A percentile compares a stretch with the other conserved stretches of the same genome.
Conservation (phyloP, 2,888 invertebrate species). For the Zhuqinia jingwanae region DNA sequence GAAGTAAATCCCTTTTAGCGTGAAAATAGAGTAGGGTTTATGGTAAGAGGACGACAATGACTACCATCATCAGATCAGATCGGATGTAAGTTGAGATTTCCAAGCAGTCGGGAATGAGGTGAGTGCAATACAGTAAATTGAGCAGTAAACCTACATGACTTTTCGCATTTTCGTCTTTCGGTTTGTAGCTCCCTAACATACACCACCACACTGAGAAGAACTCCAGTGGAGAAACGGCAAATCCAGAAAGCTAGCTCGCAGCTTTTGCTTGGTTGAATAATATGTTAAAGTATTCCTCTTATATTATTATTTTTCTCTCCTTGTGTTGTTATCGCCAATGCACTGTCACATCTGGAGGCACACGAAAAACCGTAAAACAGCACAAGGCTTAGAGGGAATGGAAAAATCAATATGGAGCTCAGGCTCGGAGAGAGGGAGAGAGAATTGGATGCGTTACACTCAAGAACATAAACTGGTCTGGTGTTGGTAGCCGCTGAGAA, state of each 20-base stretch:
- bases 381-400: not conserved
- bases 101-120: not conserved
- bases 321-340: not conserved
- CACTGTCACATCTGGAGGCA: not conserved
- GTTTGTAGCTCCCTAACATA: no score
- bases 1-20: not conserved
- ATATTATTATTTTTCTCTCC: not conserved
- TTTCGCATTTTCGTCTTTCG: slow-evolving; percentile 40
- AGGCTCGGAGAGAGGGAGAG: not conserved
- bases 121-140: slow-evolving; percentile 42
- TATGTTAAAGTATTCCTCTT: not conserved
- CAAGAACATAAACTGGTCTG: not conserved
- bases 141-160: slow-evolving; percentile 60
- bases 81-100: slow-evolving; percentile 24
- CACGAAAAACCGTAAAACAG: not conserved
- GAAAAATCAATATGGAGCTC: slow-evolving; percentile 42
- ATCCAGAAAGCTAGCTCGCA: no score
- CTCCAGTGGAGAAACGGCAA: no score
- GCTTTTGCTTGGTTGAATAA: not conserved
- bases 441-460: not conserved
- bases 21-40: not conserved
- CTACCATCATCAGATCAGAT: not conserved
- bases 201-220: no score
- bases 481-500: not conserved
- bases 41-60: not conserved